A percentile compares a stretch with the other conserved stretches of the same genome.
Conservation (phyloP, 2,888 invertebrate species). For the Allophyes oxyacanthae region DNA sequence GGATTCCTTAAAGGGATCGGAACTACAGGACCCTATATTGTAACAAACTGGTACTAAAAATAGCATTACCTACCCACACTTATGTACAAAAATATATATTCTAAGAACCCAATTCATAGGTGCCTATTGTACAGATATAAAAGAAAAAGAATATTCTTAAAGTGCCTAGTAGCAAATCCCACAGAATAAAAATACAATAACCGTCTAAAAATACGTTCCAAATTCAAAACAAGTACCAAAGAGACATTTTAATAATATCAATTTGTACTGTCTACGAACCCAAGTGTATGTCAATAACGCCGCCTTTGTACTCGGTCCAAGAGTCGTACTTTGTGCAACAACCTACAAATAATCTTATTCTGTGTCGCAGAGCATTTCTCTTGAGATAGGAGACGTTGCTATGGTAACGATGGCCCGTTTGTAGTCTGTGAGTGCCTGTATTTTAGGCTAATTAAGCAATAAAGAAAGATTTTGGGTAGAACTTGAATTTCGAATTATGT, state of each 20-base stretch:
- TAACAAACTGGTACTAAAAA: too few relatives aligned
- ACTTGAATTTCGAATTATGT: constrained; percentile 1
- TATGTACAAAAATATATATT: too few relatives aligned
- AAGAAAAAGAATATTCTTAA: constrained; percentile 1
- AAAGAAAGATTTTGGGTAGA: background rate
- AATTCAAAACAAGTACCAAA: constrained; percentile 26
- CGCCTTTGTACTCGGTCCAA: constrained; percentile 60
- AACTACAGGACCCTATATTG: too few relatives aligned
- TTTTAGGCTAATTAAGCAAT: constrained; percentile 16
- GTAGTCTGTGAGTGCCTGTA: constrained; percentile 1
- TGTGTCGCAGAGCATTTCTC: constrained; percentile 43
- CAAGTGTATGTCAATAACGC: constrained; percentile 44
- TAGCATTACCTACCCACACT: too few relatives aligned
- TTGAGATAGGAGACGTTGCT: constrained; percentile 36
- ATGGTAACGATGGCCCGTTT: constrained; percentile 24
- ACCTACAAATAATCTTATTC: constrained; percentile 70
- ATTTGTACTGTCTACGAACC: constrained; percentile 40
- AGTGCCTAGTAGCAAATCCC: constrained; percentile 2
- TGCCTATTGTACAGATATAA: background rate
- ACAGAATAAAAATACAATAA: constrained; percentile 15
- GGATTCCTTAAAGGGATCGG: too few relatives aligned
- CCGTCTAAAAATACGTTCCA: constrained; percentile 17
- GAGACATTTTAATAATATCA: constrained; percentile 51
- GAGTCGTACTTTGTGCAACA: constrained; percentile 58
- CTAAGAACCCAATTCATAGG: too few relatives aligned